Base-by-base conservation (phyloP, 53 echinoderm and acorn worm genomes). In the Crossaster papposus region DNA sequence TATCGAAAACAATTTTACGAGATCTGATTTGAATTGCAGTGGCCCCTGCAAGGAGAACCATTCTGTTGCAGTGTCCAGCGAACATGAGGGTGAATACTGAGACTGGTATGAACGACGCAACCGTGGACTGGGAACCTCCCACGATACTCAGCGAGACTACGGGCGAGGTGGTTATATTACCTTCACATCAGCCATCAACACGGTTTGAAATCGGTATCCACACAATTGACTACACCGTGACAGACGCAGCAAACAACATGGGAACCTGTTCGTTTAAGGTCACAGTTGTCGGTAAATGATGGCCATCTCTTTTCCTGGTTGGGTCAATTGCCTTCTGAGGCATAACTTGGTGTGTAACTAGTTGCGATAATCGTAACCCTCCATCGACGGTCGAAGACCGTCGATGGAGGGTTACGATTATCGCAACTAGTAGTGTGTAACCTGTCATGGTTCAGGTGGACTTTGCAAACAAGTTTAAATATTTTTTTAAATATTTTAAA, bases 241-340 rank as follows among this genome's bases (percentile, higher is more conserved):
- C 81, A 3, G 81, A 81, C 26, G 24, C 2, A 3, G 81, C n/a
- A 22, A 79, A 52, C 28, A 63, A 63, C 34, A 58, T 3, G 8
- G 81, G 81, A 22, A 6, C 31, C 2, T 81, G 81, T 23, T 81
- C 64, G 4, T 81, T 81, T 34, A 29, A 30, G 24, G 64, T 81
- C 64, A 81, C 81, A 18, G 64, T 81, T 22, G 35, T 33, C 11
- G 81, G 81, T 81, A 81, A 81, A 22, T 32, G 34, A 20, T 8
- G 13, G 32, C 4, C 38, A 14, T 58, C 17, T 15, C 53, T 10
- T 52, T 10, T 52, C 53, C 7, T 52, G 53, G 8, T 52, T 7
- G 7, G 7, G 13, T 52, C 7, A 52, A 7, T 52, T 10, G 13
- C 53, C 7, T 13, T 10, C 13, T 10, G 13, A 52, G 8, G 8